Evolutionary conservation across 2,888 invertebrate genomes (phyloP).

Genomic region (Caenorhabditis sinica): DNA sequence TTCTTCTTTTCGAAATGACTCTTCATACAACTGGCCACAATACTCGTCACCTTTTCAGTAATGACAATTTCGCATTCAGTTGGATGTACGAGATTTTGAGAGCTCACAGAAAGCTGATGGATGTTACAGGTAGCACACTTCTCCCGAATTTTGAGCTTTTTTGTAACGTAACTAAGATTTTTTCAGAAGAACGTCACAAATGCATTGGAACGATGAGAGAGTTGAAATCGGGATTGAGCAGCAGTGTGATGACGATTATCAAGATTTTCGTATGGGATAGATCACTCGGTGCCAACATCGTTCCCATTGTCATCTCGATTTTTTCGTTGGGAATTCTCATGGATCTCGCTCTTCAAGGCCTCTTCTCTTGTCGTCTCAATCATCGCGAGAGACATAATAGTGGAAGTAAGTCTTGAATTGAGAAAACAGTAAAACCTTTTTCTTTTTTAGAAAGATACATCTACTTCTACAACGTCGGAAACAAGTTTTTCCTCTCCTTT

Average conservation of each 20-base stretch:
- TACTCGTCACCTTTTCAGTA: constrained; percentile 24
- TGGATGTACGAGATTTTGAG: constrained; percentile 48
- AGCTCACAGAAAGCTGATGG: constrained; percentile 36
- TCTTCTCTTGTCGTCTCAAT: constrained; percentile 21
- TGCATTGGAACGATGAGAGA: constrained; percentile 47
- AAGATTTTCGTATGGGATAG: constrained; percentile 45
- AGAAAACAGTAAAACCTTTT: too few species aligned
- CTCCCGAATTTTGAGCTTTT: too few species aligned
- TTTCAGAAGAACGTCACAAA: constrained; percentile 46
- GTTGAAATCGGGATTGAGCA: constrained; percentile 44
- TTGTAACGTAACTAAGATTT: too few species aligned
- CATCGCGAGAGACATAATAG: constrained; percentile 16
- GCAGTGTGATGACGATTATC: constrained; percentile 45
- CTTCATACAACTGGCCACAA: constrained; percentile 39
- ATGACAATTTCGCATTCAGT: constrained; percentile 39
- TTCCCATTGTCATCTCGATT: constrained; percentile 23
- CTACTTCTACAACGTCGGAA: constrained; percentile 32
- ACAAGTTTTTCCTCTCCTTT: constrained; percentile 40
- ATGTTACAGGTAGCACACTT: constrained; percentile 25
- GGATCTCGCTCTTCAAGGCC: constrained; percentile 38
- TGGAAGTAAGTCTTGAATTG: constrained; percentile 35
- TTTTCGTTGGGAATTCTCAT: constrained; percentile 36
- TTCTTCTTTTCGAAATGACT: constrained; percentile 37
- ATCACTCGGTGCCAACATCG: constrained; percentile 31
- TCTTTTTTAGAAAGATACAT: constrained; percentile 46